Evolutionary conservation across 2,113 vertebrate species (phyloP), one percentile per base, ranked within the genome.

Genomic region (Caretta caretta): DNA sequence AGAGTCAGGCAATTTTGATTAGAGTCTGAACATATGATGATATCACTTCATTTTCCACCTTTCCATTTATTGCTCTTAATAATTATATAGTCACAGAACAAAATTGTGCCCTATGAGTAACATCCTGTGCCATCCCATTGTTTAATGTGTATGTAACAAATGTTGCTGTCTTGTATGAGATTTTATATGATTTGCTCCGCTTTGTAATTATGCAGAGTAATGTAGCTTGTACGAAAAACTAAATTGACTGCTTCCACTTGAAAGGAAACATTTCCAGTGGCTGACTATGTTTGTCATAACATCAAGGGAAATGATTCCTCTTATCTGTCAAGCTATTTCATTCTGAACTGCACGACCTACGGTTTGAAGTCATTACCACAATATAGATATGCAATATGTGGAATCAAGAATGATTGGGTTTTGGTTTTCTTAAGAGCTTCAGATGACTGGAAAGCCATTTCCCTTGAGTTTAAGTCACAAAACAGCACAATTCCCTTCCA

Each of bases 381-480:
- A 76, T 11, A 80, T 59, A 53, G 62, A n/a, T 49, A 86, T 56
- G 54, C 49, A 56, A 11, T 8, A 81, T 1, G 54, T 3, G n/a
- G 46, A 83, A 59, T 17, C 62, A 86, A 78, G 80, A 87, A 27
- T 72, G 35, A 76, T 17, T 59, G 16, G 82, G 25, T 35, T 78
- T 75, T 13, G 57, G 22, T 69, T 96, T 91, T 89, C 59, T 84
- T 90, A 50, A 78, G 57, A 93, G 8, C 19, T 75, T 88, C 59
- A 84, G 13, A 86, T 22, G 14, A 62, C 27, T 83, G 42, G 31
- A 56, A 92, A 90, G 56, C 38, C 22, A 69, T 80, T 62, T 87
- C 10, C 10, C 19, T 59, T 53, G 49, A 86, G 11, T 38, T 46
- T 84, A 85, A 83, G 59, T 81, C 2, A 3, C 87, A 81, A 62